Conservation (phyloP, 1,140 invertebrate species). For the Drosophila virilis region DNA sequence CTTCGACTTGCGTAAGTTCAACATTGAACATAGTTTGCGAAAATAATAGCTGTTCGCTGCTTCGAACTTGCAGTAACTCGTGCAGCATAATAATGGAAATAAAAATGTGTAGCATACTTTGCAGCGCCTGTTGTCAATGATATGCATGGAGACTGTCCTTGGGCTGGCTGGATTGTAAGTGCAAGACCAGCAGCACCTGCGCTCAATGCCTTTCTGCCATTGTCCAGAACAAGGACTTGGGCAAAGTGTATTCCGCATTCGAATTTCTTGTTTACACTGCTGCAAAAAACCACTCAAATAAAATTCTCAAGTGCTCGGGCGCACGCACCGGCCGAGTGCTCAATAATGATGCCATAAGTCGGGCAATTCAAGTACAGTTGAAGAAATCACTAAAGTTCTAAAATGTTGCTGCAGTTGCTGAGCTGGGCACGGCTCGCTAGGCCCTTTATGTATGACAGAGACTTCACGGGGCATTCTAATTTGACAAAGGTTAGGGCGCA, state of each 20-base stretch:
- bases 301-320: constrained; percentile 59
- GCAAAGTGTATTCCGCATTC: constrained; percentile 49
- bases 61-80: constrained; percentile 12
- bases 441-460: constrained; percentile 31
- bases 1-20: constrained; percentile 4
- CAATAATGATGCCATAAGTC: constrained; percentile 59
- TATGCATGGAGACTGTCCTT: constrained; percentile 52
- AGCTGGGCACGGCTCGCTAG: constrained; percentile 37
- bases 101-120: constrained; percentile 50
- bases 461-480: constrained; percentile 25
- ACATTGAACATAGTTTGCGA: background rate
- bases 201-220: constrained; percentile 66
- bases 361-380: constrained; percentile 58
- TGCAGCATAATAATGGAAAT: constrained; percentile 17
- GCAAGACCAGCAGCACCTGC: constrained; percentile 67
- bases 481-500: constrained; percentile 20
- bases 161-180: constrained; percentile 49
- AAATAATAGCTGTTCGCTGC: constrained; percentile 3
- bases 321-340: constrained; percentile 18
- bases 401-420: constrained; percentile 4
- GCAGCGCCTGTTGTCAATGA: constrained; percentile 26
- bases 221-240: constrained; percentile 43
- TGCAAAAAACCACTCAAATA: constrained; percentile 61
- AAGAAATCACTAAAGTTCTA: constrained; percentile 35
- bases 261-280: constrained; percentile 52